Conservation (phyloP, 1,140 invertebrate species). For the Ectropis grisescens region DNA sequence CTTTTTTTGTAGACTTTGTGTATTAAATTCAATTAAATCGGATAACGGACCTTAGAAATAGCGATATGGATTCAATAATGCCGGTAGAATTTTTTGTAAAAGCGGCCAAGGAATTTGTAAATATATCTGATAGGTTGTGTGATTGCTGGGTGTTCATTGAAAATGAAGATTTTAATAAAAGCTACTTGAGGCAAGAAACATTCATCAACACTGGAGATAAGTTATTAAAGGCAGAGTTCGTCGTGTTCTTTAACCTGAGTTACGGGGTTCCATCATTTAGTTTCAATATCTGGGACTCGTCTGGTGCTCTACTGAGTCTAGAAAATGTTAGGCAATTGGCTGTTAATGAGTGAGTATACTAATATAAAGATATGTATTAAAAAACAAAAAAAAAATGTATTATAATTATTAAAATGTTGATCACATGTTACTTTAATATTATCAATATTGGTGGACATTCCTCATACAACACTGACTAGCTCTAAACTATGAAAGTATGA, state of each 20-base stretch:
- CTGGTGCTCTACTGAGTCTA: conserved; percentile 32
- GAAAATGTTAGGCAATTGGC: conserved; percentile 40
- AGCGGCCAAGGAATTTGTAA: conserved; percentile 31
- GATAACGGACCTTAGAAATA: no score
- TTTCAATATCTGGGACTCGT: conserved; percentile 51
- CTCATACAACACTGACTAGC: no score
- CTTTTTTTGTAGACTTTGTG: no score
- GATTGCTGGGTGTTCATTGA: conserved; percentile 39
- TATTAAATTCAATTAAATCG: no score
- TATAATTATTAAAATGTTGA: no score
- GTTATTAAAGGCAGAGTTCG: conserved; percentile 38
- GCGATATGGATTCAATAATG: no score
- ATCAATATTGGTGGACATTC: no score
- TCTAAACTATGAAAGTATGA: no score
- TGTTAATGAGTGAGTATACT: conserved; percentile 29
- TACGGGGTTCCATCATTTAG: conserved; percentile 53
- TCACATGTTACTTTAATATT: no score
- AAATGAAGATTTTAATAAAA: conserved; percentile 20
- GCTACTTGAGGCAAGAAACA: conserved; percentile 34
- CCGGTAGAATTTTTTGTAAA: conserved; percentile 24
- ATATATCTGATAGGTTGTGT: conserved; percentile 26
- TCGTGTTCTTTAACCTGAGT: conserved; percentile 50
- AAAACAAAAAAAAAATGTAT: no score
- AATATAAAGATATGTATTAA: no score
- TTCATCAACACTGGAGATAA: conserved; percentile 20